Percentiles rank a stretch among this genome's conserved stretches.
Evolutionary conservation across 2,888 invertebrate genomes (phyloP).

Genomic region (Tenthredo scrophulariae): DNA sequence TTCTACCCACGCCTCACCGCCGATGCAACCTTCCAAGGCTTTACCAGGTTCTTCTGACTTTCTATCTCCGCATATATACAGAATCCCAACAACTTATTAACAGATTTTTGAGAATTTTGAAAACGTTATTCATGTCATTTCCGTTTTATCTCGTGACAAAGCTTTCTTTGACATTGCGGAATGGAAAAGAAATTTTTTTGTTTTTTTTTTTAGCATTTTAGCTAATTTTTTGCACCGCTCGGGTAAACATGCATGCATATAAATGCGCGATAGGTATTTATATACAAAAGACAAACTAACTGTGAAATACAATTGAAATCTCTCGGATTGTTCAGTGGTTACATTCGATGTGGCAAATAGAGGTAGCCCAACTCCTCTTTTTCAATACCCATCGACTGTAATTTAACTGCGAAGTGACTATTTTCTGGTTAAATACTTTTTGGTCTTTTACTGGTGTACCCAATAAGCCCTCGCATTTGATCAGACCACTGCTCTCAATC

Average conservation of each 20-base stretch:
- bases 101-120: neutral
- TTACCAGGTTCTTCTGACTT: neutral
- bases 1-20: neutral
- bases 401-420: slow-evolving; percentile 47
- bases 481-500: slow-evolving; percentile 1
- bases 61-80: neutral
- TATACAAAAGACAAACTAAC: slow-evolving; percentile 11
- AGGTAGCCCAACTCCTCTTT: slow-evolving; percentile 19
- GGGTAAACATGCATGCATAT: neutral
- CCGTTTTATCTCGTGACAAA: neutral
- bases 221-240: neutral
- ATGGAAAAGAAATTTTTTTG: neutral
- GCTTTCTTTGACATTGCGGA: neutral
- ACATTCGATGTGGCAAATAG: slow-evolving; percentile 43
- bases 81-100: neutral
- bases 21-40: neutral
- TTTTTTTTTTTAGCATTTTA: neutral
- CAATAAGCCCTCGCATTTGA: slow-evolving; percentile 47
- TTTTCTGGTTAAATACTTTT: slow-evolving; percentile 50
- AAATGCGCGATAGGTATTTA: neutral
- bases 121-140: neutral
- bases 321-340: slow-evolving; percentile 44
- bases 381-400: slow-evolving; percentile 44
- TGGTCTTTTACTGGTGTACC: slow-evolving; percentile 24
- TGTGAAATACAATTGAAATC: slow-evolving; percentile 42